Conservation (phyloP, 1,140 invertebrate genomes). For the Marisa cornuarietis region DNA sequence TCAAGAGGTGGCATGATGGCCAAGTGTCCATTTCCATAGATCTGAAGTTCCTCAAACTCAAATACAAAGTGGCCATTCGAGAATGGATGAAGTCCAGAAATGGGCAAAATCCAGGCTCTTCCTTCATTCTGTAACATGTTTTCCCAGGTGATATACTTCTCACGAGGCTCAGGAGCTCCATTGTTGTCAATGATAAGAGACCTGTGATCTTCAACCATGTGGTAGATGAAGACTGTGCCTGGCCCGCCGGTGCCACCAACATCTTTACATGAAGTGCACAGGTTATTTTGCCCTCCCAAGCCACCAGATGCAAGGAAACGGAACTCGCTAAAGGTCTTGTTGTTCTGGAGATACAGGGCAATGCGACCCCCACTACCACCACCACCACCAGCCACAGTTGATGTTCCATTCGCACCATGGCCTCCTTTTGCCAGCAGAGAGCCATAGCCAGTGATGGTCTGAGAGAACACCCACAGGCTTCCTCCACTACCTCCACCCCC, state of each 20-base stretch:
- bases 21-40: slow-evolving; percentile 54
- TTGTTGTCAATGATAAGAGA: slow-evolving; percentile 54
- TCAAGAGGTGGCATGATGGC: slow-evolving; percentile 40
- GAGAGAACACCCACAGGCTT: slow-evolving; percentile 50
- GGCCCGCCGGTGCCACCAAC: slow-evolving; percentile 45
- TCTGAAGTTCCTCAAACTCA: slow-evolving; percentile 54
- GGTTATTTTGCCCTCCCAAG: slow-evolving; percentile 21
- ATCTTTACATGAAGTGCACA: slow-evolving; percentile 27
- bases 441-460: slow-evolving; percentile 45
- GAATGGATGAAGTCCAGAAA: slow-evolving; percentile 48
- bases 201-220: slow-evolving; percentile 43
- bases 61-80: slow-evolving; percentile 24
- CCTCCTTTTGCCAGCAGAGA: slow-evolving; percentile 42
- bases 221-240: slow-evolving; percentile 52
- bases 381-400: slow-evolving; percentile 25
- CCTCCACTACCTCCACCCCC: slow-evolving; percentile 53
- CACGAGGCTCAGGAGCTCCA: slow-evolving; percentile 34
- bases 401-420: slow-evolving; percentile 25
- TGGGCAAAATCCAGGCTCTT: slow-evolving; percentile 52
- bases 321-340: slow-evolving; percentile 53
- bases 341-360: slow-evolving; percentile 48
- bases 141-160: slow-evolving; percentile 47
- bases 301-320: slow-evolving; percentile 51
- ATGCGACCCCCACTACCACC: slow-evolving; percentile 52
- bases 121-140: slow-evolving; percentile 40